A percentile compares a stretch with the other conserved stretches of the same genome.
Evolutionary conservation across 2,113 vertebrate genomes (phyloP).

Genomic region (Chionomys nivalis): DNA sequence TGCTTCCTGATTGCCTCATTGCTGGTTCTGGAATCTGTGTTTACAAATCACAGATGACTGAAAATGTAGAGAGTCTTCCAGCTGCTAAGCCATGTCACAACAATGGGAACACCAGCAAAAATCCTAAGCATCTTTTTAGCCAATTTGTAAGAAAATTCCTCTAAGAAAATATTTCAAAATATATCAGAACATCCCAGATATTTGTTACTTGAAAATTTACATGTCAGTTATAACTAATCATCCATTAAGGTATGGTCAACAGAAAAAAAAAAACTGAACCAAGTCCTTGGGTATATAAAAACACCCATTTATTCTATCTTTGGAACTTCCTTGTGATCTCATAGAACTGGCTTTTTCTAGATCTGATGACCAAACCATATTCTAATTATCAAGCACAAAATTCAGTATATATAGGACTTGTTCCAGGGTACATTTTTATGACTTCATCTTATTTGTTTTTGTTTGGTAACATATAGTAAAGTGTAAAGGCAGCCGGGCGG

Average conservation of each 20-base stretch:
- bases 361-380: not conserved
- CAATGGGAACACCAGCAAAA: not conserved
- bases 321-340: not conserved
- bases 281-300: not conserved
- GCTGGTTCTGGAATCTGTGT: not conserved
- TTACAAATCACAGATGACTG: not conserved
- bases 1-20: not conserved
- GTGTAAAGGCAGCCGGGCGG: too few relatives aligned
- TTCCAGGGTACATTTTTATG: not conserved
- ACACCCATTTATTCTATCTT: not conserved
- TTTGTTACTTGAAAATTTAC: not conserved
- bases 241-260: not conserved
- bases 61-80: not conserved
- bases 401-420: not conserved
- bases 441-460: not conserved
- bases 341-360: not conserved
- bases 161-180: not conserved
- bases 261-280: not conserved
- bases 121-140: not conserved
- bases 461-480: not conserved
- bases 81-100: not conserved
- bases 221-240: not conserved
- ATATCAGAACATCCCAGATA: not conserved
- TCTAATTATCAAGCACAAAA: not conserved
- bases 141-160: not conserved